Conservation (phyloP, 2,113 vertebrate species). For the Mohoua ochrocephala region DNA sequence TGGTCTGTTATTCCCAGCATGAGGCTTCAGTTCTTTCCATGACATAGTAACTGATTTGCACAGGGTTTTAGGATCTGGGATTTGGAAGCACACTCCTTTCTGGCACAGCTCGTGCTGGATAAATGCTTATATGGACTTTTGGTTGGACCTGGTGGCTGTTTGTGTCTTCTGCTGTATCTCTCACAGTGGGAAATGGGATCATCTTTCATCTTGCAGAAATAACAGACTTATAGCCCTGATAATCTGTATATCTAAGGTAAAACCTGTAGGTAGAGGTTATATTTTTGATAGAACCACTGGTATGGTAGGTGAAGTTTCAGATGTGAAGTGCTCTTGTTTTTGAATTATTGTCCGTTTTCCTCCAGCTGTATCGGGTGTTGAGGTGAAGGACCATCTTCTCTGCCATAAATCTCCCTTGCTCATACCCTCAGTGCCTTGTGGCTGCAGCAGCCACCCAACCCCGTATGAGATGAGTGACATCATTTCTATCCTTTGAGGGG, state of each 20-base stretch:
- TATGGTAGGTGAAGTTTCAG: not conserved
- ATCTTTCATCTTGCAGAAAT: not conserved
- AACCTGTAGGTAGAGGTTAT: not conserved
- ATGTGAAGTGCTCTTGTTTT: not conserved
- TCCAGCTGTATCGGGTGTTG: not conserved
- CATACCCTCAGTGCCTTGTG: accelerated
- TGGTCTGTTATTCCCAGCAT: not conserved
- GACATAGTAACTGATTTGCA: not conserved
- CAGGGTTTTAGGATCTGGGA: not conserved
- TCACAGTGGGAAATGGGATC: not conserved
- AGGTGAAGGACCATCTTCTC: not conserved
- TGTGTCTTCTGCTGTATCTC: not conserved
- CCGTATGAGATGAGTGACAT: accelerated
- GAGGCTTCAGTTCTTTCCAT: not conserved
- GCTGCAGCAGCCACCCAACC: not conserved
- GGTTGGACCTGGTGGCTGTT: not conserved
- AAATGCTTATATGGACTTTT: not conserved
- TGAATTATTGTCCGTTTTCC: not conserved
- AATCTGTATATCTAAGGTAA: not conserved
- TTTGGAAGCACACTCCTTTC: not conserved
- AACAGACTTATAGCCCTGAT: not conserved
- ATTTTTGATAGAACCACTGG: not conserved
- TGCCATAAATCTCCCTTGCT: not conserved
- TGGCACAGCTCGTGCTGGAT: not conserved
- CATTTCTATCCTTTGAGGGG: not conserved